Conservation (phyloP, 2,797 vertebrate genomes). For the Columba guinea region DNA sequence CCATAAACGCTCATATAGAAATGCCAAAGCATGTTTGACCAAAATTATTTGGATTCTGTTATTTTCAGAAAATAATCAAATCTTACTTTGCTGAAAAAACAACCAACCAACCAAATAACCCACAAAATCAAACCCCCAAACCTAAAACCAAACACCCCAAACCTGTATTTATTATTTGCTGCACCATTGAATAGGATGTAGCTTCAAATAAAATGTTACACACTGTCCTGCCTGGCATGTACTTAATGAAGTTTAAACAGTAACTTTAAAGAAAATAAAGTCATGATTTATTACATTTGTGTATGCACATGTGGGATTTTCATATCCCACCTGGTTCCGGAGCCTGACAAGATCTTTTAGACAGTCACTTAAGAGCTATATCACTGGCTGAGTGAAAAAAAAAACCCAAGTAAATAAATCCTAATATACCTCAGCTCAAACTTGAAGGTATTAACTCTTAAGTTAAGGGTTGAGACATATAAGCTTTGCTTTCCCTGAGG, state of each 20-base stretch:
- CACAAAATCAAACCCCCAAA: neutral
- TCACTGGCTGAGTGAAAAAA: neutral
- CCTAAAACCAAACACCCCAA: neutral
- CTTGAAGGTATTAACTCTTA: neutral
- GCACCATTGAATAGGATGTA: neutral
- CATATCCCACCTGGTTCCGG: neutral
- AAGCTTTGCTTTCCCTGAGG: neutral
- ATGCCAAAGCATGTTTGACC: neutral
- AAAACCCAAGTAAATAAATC: neutral
- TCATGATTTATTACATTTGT: neutral
- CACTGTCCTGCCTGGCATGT: neutral
- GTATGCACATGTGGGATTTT: neutral
- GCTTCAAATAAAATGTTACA: neutral
- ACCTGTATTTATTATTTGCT: neutral
- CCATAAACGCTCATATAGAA: neutral
- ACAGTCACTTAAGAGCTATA: neutral
- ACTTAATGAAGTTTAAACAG: neutral
- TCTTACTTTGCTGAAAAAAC: no score
- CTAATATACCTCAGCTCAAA: neutral
- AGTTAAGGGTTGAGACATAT: neutral
- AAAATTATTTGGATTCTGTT: neutral
- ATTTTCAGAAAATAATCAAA: neutral
- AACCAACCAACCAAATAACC: neutral
- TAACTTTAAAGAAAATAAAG: neutral
- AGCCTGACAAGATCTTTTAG: neutral